Conservation (phyloP, 2,888 invertebrate genomes). For the Agonum fuliginosum region DNA sequence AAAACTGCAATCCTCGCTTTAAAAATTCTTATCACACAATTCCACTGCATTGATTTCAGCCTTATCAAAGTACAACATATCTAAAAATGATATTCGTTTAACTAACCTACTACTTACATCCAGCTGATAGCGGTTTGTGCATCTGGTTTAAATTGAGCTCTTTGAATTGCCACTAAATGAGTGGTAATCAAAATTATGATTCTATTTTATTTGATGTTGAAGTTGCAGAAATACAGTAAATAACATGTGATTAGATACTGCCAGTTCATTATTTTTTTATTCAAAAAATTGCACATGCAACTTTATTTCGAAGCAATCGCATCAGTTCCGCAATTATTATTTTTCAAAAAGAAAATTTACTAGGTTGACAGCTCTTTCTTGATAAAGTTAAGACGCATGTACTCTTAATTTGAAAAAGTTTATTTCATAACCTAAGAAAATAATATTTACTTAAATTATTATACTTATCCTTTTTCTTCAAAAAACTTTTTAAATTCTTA, state of each 20-base stretch:
- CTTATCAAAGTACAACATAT: not conserved
- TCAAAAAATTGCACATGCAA: not conserved
- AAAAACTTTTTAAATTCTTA: too few species aligned
- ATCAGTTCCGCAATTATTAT: not conserved
- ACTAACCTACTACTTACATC: slow-evolving; percentile 9
- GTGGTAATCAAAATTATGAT: not conserved
- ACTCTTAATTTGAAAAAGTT: too few species aligned
- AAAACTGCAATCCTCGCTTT: not conserved
- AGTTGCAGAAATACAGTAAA: not conserved
- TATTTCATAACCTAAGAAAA: too few species aligned
- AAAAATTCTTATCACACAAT: not conserved
- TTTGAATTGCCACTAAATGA: not conserved
- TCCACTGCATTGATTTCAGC: not conserved
- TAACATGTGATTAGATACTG: not conserved
- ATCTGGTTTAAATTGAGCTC: slow-evolving; percentile 4
- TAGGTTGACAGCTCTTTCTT: too few species aligned
- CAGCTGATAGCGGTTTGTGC: not conserved
- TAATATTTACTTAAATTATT: too few species aligned
- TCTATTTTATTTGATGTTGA: not conserved
- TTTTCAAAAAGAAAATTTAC: not conserved
- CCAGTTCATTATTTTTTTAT: not conserved
- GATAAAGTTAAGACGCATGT: too few species aligned
- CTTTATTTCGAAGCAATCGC: not conserved
- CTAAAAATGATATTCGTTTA: not conserved
- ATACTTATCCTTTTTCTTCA: too few species aligned